Base-by-base conservation (phyloP, 2,888 invertebrate genomes). In the Tiphia femorata region DNA sequence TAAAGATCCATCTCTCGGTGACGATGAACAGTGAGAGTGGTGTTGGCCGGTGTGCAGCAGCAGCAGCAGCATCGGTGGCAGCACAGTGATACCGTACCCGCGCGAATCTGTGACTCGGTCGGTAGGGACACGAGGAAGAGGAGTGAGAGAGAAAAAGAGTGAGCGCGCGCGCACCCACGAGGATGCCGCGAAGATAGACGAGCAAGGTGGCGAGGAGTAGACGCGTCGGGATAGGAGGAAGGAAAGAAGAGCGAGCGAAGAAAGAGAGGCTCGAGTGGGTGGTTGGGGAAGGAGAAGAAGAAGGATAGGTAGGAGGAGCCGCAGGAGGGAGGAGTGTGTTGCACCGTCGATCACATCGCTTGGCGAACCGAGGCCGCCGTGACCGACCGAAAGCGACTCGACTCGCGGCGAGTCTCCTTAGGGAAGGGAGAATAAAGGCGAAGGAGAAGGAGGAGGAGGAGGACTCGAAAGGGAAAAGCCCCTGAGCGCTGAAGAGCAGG, bases 81-180 rank as follows among this genome's bases (percentile, higher is more conserved):
- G n/a, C n/a, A n/a, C n/a, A n/a, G n/a, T n/a, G n/a, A n/a, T n/a
- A n/a, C n/a, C n/a, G n/a, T n/a, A n/a, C n/a, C n/a, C n/a, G n/a
- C n/a, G n/a, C n/a, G n/a, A n/a, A n/a, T n/a, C n/a, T n/a, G n/a
- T n/a, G n/a, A n/a, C n/a, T n/a, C n/a, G 40, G n/a, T n/a, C 5
- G 8, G 33, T 8, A 12, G 33, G 33, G 12, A 33, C 14, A 27
- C 20, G 40, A 27, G 30, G 20, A 35, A 42, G 49, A 50, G 41
- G 48, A 14, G 48, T n/a, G 10, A 25, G 48, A 27, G 38, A 38
- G 19, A 19, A 27, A 29, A 17, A 41, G 23, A 49, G 54, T 48
- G 48, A 35, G 20, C 16, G 27, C 33, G 17, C 33, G 33, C 33
- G 12, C 12, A 33, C 33, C 12, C 33, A n/a, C 33, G 33, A 29